These are phyloP conservation scores for Siniperca chuatsi DNA, from an alignment of 2,113 vertebrate genomes.

Conservation along the genomic window DNA sequence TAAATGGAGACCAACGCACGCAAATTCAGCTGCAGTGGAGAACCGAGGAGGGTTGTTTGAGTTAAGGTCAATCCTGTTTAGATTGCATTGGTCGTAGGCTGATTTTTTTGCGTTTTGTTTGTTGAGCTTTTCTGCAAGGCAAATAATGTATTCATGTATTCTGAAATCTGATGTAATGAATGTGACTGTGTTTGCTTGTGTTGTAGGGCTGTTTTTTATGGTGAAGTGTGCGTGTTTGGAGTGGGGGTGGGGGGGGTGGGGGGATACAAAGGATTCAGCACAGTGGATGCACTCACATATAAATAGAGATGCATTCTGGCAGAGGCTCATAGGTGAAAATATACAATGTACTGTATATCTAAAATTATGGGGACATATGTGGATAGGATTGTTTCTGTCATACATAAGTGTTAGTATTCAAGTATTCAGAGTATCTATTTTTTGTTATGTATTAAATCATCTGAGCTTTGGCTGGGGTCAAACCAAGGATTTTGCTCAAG, in stretches of 20 bases:
- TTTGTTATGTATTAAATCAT: slow-evolving; percentile 11
- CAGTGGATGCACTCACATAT: slow-evolving; percentile 17
- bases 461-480: slow-evolving; percentile 12
- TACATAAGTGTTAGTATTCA: neutral
- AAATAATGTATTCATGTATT: slow-evolving; percentile 72
- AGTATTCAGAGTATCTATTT: slow-evolving; percentile 15
- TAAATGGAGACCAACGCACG: slow-evolving; percentile 75
- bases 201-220: slow-evolving; percentile 36
- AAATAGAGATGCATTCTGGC: slow-evolving; percentile 22
- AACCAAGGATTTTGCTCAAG: slow-evolving; percentile 13
- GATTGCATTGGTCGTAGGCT: slow-evolving; percentile 56
- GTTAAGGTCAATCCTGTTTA: slow-evolving; percentile 80
- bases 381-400: slow-evolving; percentile 28
- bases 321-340: slow-evolving; percentile 9
- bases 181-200: slow-evolving; percentile 63
- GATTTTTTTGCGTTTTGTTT: slow-evolving; percentile 63
- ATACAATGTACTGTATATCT: slow-evolving; percentile 25
- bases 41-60: slow-evolving; percentile 66
- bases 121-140: slow-evolving; percentile 58
- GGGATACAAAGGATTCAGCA: slow-evolving; percentile 49
- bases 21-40: slow-evolving; percentile 65
- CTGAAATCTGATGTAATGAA: slow-evolving; percentile 67
- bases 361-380: slow-evolving; percentile 23
- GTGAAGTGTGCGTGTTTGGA: slow-evolving; percentile 30
- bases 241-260: slow-evolving; percentile 3